Evolutionary conservation across 2,888 invertebrate species (phyloP), one percentile per base, ranked within the genome.

Genomic region (Drosophila dives): DNA sequence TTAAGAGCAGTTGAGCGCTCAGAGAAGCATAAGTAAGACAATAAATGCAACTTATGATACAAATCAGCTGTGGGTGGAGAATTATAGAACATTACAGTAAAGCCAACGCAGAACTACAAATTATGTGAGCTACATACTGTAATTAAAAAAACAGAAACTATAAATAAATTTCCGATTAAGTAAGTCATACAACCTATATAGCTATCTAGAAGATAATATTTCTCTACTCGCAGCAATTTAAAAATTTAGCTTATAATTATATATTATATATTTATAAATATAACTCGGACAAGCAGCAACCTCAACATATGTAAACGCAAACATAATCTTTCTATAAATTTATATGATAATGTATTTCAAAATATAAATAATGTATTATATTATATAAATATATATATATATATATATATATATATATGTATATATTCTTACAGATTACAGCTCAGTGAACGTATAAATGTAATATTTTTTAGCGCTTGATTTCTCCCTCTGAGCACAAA

Each of bases 11-110:
- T 34, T 71, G 48, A 40, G 71, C 54, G 65, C 33, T 34, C 67
- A 72, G 53, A 73, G 68, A 42, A 54, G 83, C 83, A 70, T 67
- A 40, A 69, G 29, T 87, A 81, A 81, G 75, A 78, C 78, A 75
- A 72, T 80, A 79, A 87, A 74, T 70, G 67, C 63, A 78, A 87
- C 79, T 84, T 87, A 75, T 83, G 72, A 69, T 48, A 60, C 20
- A 70, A 69, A 69, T 36, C 23, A 74, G n/a, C 20, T 7, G 1
- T 32, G 17, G 23, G 20, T 10, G 34, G 20, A 49, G 26, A 2
- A 38, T 29, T n/a, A 2, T 38, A 11, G 2, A 11, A 5, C 17
- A 36, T 26, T 55, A 2, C n/a, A 55, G 12, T 29, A 11, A 49
- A 17, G 20, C 20, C 20, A 45, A 15, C 7, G 20, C 20, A 17